A percentile compares a stretch with the other conserved stretches of the same genome.
Evolutionary conservation across 2,888 invertebrate genomes (phyloP).

Genomic region (Polymixis lichenea): DNA sequence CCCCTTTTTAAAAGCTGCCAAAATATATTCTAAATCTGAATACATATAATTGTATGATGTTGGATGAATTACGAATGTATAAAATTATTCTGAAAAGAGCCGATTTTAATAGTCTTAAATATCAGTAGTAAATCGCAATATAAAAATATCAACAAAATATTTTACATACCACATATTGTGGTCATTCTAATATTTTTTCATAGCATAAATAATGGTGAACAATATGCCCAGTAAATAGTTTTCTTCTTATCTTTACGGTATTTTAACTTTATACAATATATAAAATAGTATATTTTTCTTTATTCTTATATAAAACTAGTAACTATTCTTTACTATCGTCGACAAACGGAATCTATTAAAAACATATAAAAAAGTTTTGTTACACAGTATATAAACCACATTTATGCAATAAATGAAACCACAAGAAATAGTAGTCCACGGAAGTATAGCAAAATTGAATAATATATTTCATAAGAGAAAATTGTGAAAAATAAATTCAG

Average conservation of each 20-base stretch:
- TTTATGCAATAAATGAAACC: too few relatives aligned
- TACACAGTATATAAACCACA: not conserved
- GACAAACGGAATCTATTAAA: not conserved
- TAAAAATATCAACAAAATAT: slow-evolving; percentile 33
- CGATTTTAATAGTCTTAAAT: slow-evolving; percentile 8
- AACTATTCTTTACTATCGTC: too few relatives aligned
- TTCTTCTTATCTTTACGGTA: slow-evolving; percentile 17
- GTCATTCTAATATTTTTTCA: slow-evolving; percentile 20
- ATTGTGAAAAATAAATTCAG: too few relatives aligned
- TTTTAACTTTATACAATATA: slow-evolving; percentile 8
- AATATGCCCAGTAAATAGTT: slow-evolving; percentile 34
- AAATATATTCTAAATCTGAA: not conserved
- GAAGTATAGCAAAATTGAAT: too few relatives aligned
- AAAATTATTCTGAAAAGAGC: not conserved
- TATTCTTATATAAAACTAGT: too few relatives aligned
- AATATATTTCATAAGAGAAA: too few relatives aligned
- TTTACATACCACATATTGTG: slow-evolving; percentile 1
- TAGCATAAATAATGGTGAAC: slow-evolving; percentile 33
- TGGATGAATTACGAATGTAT: not conserved
- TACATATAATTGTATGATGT: not conserved
- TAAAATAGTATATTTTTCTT: too few relatives aligned
- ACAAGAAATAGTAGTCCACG: too few relatives aligned
- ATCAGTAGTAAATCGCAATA: slow-evolving; percentile 35
- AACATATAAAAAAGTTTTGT: slow-evolving; percentile 5
- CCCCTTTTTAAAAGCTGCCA: not conserved